Base-by-base conservation (phyloP, 2,797 vertebrate genomes). In the Potorous gilbertii region DNA sequence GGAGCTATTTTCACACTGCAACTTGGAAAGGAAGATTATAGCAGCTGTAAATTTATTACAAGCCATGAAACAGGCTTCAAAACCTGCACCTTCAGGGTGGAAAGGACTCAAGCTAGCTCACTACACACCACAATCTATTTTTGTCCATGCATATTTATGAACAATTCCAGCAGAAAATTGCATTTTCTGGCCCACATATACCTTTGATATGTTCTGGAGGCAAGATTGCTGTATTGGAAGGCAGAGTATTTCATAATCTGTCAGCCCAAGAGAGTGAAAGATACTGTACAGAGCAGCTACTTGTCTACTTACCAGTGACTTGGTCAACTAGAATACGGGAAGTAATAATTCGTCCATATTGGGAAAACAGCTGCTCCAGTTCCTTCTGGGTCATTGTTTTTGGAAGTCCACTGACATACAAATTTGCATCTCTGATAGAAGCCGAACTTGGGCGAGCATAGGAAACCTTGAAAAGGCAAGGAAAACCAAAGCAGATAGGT, bases 361-460 rank as follows among this genome's bases (percentile, higher is more conserved):
- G 99, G 90, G 99, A 99, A 98, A 99, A 99, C 57, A 99, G 99
- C 97, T 99, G 99, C 93, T 99, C 99, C 97, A 99, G 98, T 96
- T 99, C 99, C 96, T 99, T 99, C 98, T 99, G 99, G 81, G 99
- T 99, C 99, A 99, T 99, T 90, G 99, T 99, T 99, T 99, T 99
- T 31, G 99, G 99, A 98, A 99, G 99, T 97, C 99, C 99, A 46
- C 99, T 99, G 98, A 99, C 99, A 24, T 99, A 99, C 97, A 99
- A 98, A 98, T 99, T 99, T 96, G 99, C 99, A 98, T 99, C 99
- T 99, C 99, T 99, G 98, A 99, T 99, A 97, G 99, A 99, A 98
- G 99, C 99, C 0, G 99, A 99, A 98, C 99, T 99, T 81, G 99
- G 99, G 96, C 99, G 99, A 9, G 99, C 99, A 96, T 99, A 99